Evolutionary conservation across 2,797 vertebrate species (phyloP), one percentile per base, ranked within the genome.

Genomic region (Microhierax caerulescens): DNA sequence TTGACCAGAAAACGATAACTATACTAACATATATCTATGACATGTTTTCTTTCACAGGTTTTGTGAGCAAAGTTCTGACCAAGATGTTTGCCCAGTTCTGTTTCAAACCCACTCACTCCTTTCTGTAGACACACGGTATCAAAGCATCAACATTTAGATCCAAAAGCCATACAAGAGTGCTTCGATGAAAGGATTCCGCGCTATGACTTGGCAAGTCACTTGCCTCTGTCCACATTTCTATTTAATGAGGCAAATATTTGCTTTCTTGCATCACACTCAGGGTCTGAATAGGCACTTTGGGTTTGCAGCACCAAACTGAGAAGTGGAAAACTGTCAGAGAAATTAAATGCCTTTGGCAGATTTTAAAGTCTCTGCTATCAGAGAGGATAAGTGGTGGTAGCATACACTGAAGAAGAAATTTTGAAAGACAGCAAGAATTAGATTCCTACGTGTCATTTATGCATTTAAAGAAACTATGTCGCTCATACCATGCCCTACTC

Each of bases 221-320:
- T 85, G 36, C 64, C 72, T 91, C 78, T 95, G 39, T 39, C 82
- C 41, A 30, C 73, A 7, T 39, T 84, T 86, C 30, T 69, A 20
- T 79, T 83, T 92, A 79, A 78, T 37, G 28, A 61, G 43, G 65
- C 79, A 96, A 92, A 95, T 94, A 93, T 95, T 97, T 94, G 68
- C 57, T 83, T 48, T 88, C 41, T 77, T 83, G 60, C 63, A 63
- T 87, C 64, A 51, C 59, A 47, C 54, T 12, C 20, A 32, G 53
- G n/a, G 51, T 82, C 70, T 78, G 43, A 92, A 83, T 28, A 88
- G 64, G 59, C 36, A 67, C 80, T 89, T 82, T 34, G 64, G 68
- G n/a, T 88, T 51, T 88, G 80, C 43, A 85, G 63, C 76, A 59
- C 34, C 80, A 86, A 79, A 50, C 37, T 61, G 34, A 85, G 85